Evolutionary conservation across 2,113 vertebrate genomes (phyloP).

Genomic region (Anguilla japonica): DNA sequence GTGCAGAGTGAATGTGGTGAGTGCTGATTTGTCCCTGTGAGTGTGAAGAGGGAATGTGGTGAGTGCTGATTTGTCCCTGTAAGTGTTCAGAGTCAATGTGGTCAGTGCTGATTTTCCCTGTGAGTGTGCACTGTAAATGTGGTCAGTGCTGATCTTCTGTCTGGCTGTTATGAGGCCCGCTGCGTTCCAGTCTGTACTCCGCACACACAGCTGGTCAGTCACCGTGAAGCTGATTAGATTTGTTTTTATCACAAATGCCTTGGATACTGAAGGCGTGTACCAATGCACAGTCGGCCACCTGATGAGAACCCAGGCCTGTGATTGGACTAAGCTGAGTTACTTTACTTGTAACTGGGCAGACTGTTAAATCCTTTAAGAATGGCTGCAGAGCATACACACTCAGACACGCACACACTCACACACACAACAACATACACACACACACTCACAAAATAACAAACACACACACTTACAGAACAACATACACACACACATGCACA

Average conservation of each 20-base stretch:
- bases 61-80: too few relatives aligned
- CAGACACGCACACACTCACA: neutral
- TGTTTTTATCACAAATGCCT: constrained; percentile 4
- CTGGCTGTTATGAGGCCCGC: too few relatives aligned
- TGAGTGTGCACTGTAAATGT: too few relatives aligned
- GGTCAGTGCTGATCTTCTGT: neutral
- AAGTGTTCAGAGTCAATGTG: too few relatives aligned
- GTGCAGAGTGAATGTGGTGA: too few relatives aligned
- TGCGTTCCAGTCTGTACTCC: neutral
- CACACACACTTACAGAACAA: neutral
- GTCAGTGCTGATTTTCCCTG: too few relatives aligned
- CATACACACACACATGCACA: neutral
- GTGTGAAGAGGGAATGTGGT: too few relatives aligned
- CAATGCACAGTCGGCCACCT: neutral
- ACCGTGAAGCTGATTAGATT: neutral
- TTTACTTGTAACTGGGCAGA: constrained; percentile 1
- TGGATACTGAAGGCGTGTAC: neutral
- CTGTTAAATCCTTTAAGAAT: neutral
- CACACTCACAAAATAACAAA: neutral
- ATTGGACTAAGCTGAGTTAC: neutral
- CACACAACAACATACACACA: neutral
- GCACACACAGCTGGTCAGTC: neutral
- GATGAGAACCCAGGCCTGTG: neutral
- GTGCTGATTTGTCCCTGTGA: too few relatives aligned
- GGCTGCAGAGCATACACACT: neutral